phyloP scores from a whole-genome alignment of 2,797 vertebrate species.

The Sebastolobus altivelis region DNA sequence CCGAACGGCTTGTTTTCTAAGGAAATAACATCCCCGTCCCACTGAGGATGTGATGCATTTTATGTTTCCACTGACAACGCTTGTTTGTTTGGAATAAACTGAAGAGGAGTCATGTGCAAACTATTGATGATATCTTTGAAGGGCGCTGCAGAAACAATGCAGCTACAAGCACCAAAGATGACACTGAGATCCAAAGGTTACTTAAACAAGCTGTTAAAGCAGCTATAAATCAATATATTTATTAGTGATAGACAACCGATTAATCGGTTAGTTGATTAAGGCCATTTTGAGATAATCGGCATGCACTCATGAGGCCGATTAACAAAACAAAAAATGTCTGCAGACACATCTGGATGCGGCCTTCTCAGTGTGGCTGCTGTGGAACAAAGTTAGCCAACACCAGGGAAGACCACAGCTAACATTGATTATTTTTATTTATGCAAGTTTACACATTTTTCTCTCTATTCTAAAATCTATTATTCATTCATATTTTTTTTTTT shows the following conservation, averaged over 20 bases:
- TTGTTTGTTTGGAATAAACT: neutral
- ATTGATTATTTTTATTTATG: no score
- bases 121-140: neutral
- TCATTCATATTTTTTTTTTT: no score
- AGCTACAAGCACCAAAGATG: neutral
- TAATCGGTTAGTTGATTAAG: neutral
- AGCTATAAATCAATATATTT: neutral
- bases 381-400: no score
- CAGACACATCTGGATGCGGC: no score
- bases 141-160: neutral
- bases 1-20: neutral
- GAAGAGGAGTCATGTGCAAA: neutral
- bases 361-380: no score
- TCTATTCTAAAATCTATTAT: no score
- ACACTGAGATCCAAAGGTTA: neutral
- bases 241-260: neutral
- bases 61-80: conserved; percentile 11
- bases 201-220: neutral
- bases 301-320: no score
- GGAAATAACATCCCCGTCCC: neutral
- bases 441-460: no score
- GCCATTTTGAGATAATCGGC: neutral
- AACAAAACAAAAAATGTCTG: no score
- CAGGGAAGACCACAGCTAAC: no score
- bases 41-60: neutral